These are phyloP conservation scores for Nephrocerus scutellatus DNA, from an alignment of 2,888 invertebrate genomes.

Conservation along the genomic window DNA sequence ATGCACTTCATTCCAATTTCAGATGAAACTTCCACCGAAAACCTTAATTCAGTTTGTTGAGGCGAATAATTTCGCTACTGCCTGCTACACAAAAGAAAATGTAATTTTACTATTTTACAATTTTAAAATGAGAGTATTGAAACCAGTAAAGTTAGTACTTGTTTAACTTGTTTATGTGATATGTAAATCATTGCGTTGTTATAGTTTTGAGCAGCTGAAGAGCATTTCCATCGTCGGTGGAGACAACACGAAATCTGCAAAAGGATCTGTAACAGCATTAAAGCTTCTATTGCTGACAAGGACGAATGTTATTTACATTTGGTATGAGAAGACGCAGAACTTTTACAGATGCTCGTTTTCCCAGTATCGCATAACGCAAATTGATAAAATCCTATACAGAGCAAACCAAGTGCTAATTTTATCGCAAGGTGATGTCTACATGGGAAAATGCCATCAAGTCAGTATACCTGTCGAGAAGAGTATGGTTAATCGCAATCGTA, in stretches of 20 bases:
- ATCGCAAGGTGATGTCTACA: conserved; percentile 40
- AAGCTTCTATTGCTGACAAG: conserved; percentile 39
- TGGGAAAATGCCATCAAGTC: conserved; percentile 44
- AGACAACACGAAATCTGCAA: conserved; percentile 30
- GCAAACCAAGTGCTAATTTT: conserved; percentile 40
- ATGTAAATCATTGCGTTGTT: neutral
- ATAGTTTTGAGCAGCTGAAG: conserved; percentile 38
- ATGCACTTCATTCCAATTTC: conserved; percentile 11
- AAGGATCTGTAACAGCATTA: conserved; percentile 36
- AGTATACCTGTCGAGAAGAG: conserved; percentile 38
- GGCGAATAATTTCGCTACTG: conserved; percentile 45
- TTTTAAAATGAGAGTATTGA: conserved; percentile 34
- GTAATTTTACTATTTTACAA: conserved; percentile 37
- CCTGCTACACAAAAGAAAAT: conserved; percentile 33
- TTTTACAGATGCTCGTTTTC: conserved; percentile 43
- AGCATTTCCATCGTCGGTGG: conserved; percentile 38
- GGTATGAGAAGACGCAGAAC: conserved; percentile 44
- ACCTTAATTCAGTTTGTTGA: conserved; percentile 37
- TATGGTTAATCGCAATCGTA: conserved; percentile 10
- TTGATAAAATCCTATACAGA: conserved; percentile 39
- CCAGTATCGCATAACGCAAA: conserved; percentile 33
- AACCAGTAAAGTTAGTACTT: conserved; percentile 38
- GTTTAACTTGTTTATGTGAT: neutral
- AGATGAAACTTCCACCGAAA: conserved; percentile 33
- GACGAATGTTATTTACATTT: conserved; percentile 41